A percentile compares a stretch with the other conserved stretches of the same genome.
Evolutionary conservation across 2,797 vertebrate genomes (phyloP).

Genomic region (Microchirus variegatus): DNA sequence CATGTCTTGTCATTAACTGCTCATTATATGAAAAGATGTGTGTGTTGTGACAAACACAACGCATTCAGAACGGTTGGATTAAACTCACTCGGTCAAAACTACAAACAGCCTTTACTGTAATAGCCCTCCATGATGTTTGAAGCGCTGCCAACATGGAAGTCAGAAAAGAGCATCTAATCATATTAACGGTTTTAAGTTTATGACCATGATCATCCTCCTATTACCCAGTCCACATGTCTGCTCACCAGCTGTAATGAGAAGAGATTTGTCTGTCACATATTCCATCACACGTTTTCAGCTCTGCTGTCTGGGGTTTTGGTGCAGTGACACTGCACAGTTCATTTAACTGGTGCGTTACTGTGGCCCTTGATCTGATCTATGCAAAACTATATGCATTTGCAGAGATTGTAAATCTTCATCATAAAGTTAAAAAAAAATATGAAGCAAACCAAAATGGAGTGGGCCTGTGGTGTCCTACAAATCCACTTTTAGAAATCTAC

Average conservation of each 20-base stretch:
- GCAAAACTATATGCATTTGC: not conserved
- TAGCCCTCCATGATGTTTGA: not conserved
- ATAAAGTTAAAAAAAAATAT: conserved; percentile 6
- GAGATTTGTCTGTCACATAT: conserved; percentile 9
- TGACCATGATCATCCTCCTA: not conserved
- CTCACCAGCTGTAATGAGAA: conserved; percentile 6
- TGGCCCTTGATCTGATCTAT: not conserved
- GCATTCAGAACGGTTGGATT: not conserved
- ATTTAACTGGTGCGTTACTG: conserved; percentile 6
- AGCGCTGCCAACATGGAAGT: not conserved
- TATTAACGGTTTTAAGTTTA: not conserved
- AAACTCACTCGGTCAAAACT: not conserved
- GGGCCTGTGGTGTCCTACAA: conserved; percentile 29
- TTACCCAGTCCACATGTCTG: not conserved
- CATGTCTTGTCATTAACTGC: not conserved
- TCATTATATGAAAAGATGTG: conserved; percentile 1
- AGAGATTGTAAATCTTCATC: conserved; percentile 10
- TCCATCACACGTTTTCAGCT: not conserved
- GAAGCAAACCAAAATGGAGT: not conserved
- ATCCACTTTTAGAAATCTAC: conserved; percentile 17
- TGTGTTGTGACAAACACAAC: not conserved
- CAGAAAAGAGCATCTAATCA: not conserved
- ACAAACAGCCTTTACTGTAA: not conserved
- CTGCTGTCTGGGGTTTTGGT: not conserved
- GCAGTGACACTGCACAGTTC: conserved; percentile 1